Evolutionary conservation across 1,140 invertebrate species (phyloP).

Genomic region (Pomacea maculata): DNA sequence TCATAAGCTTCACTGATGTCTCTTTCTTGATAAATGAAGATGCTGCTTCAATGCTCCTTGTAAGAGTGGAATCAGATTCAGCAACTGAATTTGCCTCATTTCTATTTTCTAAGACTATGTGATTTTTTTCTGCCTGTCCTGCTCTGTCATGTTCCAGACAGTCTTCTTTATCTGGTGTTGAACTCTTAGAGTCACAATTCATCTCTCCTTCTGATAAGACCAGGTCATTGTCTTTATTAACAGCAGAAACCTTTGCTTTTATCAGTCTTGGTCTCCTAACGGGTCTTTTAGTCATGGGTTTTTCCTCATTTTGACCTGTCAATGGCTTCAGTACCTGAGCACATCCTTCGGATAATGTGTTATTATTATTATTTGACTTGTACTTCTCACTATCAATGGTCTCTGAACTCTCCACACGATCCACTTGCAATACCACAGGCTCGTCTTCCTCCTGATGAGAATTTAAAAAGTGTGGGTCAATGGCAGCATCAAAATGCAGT

Average conservation of each 20-base stretch:
- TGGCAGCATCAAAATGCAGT: no score
- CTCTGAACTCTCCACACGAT: conserved; percentile 27
- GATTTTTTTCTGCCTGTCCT: neutral
- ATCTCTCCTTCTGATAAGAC: no score
- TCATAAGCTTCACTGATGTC: neutral
- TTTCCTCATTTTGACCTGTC: conserved; percentile 16
- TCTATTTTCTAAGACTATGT: neutral
- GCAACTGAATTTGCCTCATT: neutral
- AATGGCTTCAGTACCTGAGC: conserved; percentile 20
- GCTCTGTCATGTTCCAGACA: no score
- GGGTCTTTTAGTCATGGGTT: conserved; percentile 18
- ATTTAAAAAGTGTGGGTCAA: no score
- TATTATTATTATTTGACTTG: neutral
- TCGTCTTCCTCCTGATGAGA: conserved; percentile 26
- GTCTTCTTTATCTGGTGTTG: neutral
- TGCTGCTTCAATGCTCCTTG: neutral
- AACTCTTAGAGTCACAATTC: neutral
- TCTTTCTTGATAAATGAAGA: neutral
- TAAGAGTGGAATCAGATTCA: neutral
- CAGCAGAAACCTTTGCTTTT: conserved; percentile 6
- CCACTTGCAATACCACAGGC: conserved; percentile 23
- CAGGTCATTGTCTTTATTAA: neutral
- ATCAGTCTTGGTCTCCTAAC: conserved; percentile 3
- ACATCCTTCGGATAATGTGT: conserved; percentile 3
- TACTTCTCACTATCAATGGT: conserved; percentile 1